Conservation (phyloP, 2,888 invertebrate genomes). For the Andricus curvator region DNA sequence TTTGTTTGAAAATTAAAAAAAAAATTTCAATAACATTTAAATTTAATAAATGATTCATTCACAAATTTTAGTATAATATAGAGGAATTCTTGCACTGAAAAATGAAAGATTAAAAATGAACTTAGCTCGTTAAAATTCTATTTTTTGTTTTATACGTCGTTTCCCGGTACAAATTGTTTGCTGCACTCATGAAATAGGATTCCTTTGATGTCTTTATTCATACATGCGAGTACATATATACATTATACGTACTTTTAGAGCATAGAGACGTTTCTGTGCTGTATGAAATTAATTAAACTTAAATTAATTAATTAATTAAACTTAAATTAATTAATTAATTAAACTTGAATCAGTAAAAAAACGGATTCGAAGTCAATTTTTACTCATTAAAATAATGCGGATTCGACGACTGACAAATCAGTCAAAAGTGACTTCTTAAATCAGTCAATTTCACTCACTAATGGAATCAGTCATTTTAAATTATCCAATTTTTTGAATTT, state of each 20-base stretch:
- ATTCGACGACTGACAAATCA: too few species aligned
- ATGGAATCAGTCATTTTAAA: too few species aligned
- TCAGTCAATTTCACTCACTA: too few species aligned
- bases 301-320: too few species aligned
- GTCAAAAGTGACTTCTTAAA: too few species aligned
- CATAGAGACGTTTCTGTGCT: slow-evolving; percentile 5
- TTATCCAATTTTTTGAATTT: too few species aligned
- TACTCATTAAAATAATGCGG: rapidly evolving
- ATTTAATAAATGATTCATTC: neutral
- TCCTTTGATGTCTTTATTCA: slow-evolving; percentile 30
- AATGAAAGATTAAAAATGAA: slow-evolving; percentile 4
- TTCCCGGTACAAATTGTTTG: slow-evolving; percentile 21
- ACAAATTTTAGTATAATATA: neutral
- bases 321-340: too few species aligned
- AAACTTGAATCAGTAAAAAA: too few species aligned
- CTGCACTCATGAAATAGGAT: slow-evolving; percentile 25
- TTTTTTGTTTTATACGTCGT: slow-evolving; percentile 28
- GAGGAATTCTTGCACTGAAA: neutral
- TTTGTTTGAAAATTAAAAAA: too few species aligned
- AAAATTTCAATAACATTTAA: too few species aligned
- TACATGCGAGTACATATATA: neutral
- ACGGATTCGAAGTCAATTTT: too few species aligned
- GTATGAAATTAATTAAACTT: neutral
- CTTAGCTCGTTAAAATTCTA: slow-evolving; percentile 35
- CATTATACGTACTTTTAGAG: neutral